Base-by-base conservation (phyloP, 2,888 invertebrate genomes). In the Dorcus parallelipipedus region DNA sequence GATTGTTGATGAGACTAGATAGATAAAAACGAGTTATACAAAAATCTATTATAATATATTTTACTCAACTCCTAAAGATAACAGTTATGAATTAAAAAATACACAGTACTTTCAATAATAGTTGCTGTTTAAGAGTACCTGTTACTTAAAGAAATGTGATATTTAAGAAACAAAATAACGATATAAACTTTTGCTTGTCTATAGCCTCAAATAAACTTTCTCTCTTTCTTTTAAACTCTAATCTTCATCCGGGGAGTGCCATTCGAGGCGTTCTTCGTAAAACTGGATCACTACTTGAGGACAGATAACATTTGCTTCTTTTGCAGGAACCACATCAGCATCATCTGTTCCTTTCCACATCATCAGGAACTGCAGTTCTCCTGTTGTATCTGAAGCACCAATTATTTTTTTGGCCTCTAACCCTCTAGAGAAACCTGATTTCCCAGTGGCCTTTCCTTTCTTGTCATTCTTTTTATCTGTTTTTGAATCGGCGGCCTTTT, bases 211-310 rank as follows among this genome's bases (percentile, higher is more conserved):
- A n/a, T n/a, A n/a, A n/a, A n/a, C n/a, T n/a, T n/a, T n/a, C n/a
- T n/a, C n/a, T n/a, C n/a, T n/a, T n/a, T n/a, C n/a, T n/a, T n/a
- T n/a, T 4, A 33, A 47, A 49, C 10, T 39, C 62, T 69, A 68
- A 47, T 71, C 70, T 51, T 76, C 76, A 47, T 82, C 82, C 33
- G 93, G 91, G 51, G 90, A 88, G 75, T 96, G 95, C 97, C 97
- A 97, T 49, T 95, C 95, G 23, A 97, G 84, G 67, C 97, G 83
- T 75, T 97, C 96, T 76, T 97, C 97, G 73, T 97, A 97, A 78
- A 97, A 97, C 54, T 91, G 88, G 54, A 97, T 97, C 8, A 97
- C 97, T 63, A 96, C 89, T 77, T 96, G 96, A 0, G 97, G 97
- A 71, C 96, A 97, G 71, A 91, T 90, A 0, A 89, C 80, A 71